Evolutionary conservation across 2,888 invertebrate species (phyloP).

Genomic region (Andrena hattorfiana): DNA sequence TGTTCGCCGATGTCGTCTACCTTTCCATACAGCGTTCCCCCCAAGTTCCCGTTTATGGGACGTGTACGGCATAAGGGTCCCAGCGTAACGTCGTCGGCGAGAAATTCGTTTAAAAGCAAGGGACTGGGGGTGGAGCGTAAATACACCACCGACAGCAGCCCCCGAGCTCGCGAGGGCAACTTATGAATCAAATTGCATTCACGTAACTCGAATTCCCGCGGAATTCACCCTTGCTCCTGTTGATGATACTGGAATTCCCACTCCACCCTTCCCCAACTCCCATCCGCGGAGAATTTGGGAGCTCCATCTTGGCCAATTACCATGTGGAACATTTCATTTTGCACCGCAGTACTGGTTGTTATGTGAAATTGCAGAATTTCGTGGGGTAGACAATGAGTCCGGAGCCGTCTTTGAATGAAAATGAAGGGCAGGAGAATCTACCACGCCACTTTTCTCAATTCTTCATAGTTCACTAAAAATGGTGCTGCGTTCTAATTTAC

Average conservation of each 20-base stretch:
- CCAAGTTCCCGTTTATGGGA: conserved; percentile 48
- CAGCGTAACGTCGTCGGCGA: conserved; percentile 38
- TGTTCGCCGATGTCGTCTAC: conserved; percentile 21
- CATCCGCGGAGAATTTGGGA: conserved; percentile 34
- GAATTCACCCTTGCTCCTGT: conserved; percentile 38
- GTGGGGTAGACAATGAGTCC: too few relatives aligned
- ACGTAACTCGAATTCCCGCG: conserved; percentile 49
- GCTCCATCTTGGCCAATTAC: conserved; percentile 20
- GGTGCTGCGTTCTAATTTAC: too few relatives aligned
- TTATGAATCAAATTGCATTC: conserved; percentile 60
- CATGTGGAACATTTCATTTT: background rate
- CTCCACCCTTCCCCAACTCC: background rate
- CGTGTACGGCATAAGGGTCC: conserved; percentile 60
- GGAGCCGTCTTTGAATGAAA: too few relatives aligned
- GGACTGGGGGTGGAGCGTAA: conserved; percentile 23
- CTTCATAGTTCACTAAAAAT: too few relatives aligned
- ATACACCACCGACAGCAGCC: conserved; percentile 33
- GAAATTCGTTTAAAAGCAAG: conserved; percentile 61
- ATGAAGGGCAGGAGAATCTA: too few relatives aligned
- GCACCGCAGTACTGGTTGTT: conserved; percentile 19
- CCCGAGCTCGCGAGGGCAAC: conserved; percentile 25
- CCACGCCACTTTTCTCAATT: too few relatives aligned
- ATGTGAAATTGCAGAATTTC: conserved; percentile 18
- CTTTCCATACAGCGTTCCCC: conserved; percentile 12
- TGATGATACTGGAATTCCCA: conserved; percentile 41